Evolutionary conservation across 2,888 invertebrate genomes (phyloP).

Genomic region (Mythimna lalbum): DNA sequence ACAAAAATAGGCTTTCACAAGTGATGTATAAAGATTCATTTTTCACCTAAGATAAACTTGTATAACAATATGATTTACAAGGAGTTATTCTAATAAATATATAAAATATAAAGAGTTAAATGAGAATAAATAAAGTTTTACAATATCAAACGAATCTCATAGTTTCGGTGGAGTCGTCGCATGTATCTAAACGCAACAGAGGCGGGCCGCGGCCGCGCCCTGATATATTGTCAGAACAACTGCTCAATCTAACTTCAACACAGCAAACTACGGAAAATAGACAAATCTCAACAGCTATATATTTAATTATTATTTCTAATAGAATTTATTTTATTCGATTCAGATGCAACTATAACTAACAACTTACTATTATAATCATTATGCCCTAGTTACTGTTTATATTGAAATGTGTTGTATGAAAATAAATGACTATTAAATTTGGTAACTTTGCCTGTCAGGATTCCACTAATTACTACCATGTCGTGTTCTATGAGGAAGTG

Average conservation of each 20-base stretch:
- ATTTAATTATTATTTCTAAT: slow-evolving; percentile 68
- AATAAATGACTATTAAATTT: slow-evolving; percentile 82
- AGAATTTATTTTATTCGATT: slow-evolving; percentile 77
- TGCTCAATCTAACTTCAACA: slow-evolving; percentile 75
- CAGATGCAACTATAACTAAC: slow-evolving; percentile 77
- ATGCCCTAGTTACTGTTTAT: slow-evolving; percentile 56
- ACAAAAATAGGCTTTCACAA: slow-evolving; percentile 48
- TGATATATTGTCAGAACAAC: slow-evolving; percentile 76
- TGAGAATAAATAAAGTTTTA: slow-evolving; percentile 60
- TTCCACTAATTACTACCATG: slow-evolving; percentile 55
- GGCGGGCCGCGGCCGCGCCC: slow-evolving; percentile 62
- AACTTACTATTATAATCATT: slow-evolving; percentile 65
- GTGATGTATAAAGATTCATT: slow-evolving; percentile 44
- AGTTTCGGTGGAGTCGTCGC: slow-evolving; percentile 53
- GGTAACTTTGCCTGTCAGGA: slow-evolving; percentile 72
- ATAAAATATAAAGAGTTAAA: slow-evolving; percentile 52
- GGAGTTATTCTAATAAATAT: slow-evolving; percentile 53
- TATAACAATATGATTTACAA: slow-evolving; percentile 58
- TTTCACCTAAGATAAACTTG: slow-evolving; percentile 45
- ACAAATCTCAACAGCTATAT: slow-evolving; percentile 77
- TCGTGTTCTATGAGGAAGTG: slow-evolving; percentile 32
- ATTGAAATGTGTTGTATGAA: slow-evolving; percentile 77
- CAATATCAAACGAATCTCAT: slow-evolving; percentile 60
- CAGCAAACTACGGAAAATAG: slow-evolving; percentile 87
- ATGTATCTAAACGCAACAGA: slow-evolving; percentile 66